Evolutionary conservation across 2,888 invertebrate genomes (phyloP).

Genomic region (Spialia ferax): DNA sequence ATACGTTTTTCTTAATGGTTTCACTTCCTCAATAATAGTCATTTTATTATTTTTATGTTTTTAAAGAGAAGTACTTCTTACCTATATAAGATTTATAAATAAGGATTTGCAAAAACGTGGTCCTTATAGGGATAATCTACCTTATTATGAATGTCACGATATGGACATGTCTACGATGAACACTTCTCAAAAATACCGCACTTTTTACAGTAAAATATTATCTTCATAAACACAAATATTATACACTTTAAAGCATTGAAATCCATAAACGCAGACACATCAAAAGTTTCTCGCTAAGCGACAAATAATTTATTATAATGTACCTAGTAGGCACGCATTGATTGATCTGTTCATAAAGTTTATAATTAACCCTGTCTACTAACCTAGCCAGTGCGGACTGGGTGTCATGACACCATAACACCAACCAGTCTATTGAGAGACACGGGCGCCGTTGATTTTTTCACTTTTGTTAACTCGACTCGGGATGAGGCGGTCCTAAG

Average conservation of each 20-base stretch:
- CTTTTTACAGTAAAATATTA: too few relatives aligned
- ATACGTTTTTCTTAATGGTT: too few relatives aligned
- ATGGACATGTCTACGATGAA: too few relatives aligned
- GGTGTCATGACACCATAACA: slow-evolving; percentile 39
- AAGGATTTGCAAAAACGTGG: too few relatives aligned
- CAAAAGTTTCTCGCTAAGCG: slow-evolving; percentile 15
- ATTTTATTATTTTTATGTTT: too few relatives aligned
- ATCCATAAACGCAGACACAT: background rate
- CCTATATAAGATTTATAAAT: too few relatives aligned
- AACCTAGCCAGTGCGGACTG: slow-evolving; percentile 25
- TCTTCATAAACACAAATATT: background rate
- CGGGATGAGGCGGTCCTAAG: slow-evolving; percentile 52
- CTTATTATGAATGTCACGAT: too few relatives aligned
- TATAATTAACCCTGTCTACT: slow-evolving; percentile 36
- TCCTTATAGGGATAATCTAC: too few relatives aligned
- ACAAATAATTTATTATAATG: slow-evolving; percentile 21
- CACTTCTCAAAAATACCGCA: too few relatives aligned
- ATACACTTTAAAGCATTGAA: background rate
- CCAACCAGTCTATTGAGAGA: slow-evolving; percentile 56
- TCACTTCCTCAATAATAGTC: too few relatives aligned
- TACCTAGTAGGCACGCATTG: background rate
- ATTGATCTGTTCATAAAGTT: slow-evolving; percentile 22
- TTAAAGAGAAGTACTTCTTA: too few relatives aligned
- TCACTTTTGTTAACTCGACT: slow-evolving; percentile 49
- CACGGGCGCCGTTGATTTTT: slow-evolving; percentile 52